Percentiles rank a stretch among this genome's conserved stretches.
Evolutionary conservation across 1,140 invertebrate genomes (phyloP).

Genomic region (Magallana gigas): DNA sequence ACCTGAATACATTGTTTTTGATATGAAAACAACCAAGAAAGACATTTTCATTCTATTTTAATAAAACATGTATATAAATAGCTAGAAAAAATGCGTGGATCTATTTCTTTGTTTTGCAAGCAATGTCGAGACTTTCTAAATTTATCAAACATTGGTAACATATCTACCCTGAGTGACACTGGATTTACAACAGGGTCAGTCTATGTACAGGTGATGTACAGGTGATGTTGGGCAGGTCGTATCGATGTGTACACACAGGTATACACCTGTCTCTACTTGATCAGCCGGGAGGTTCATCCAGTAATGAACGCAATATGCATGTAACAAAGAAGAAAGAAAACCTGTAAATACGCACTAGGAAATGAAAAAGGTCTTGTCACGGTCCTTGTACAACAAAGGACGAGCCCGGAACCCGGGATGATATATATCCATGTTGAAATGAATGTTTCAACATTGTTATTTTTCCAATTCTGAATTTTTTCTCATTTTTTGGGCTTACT

Average conservation of each 20-base stretch:
- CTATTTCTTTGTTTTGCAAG: not conserved
- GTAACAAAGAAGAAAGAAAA: not conserved
- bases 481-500: too few species aligned
- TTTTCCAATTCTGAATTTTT: too few species aligned
- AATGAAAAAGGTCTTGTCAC: not conserved
- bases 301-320: slow-evolving; percentile 8
- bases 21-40: too few species aligned
- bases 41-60: too few species aligned
- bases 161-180: not conserved
- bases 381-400: not conserved
- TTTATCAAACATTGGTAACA: not conserved
- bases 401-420: not conserved
- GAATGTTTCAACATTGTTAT: too few species aligned
- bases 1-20: too few species aligned
- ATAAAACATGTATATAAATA: too few species aligned
- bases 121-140: slow-evolving; percentile 2
- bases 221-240: not conserved
- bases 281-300: not conserved
- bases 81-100: not conserved
- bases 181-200: not conserved
- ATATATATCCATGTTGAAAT: not conserved
- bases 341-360: not conserved
- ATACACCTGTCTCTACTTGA: not conserved
- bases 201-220: too few species aligned
- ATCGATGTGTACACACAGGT: not conserved